Base-by-base conservation (phyloP, 2,888 invertebrate genomes). In the Urechis unicinctus region DNA sequence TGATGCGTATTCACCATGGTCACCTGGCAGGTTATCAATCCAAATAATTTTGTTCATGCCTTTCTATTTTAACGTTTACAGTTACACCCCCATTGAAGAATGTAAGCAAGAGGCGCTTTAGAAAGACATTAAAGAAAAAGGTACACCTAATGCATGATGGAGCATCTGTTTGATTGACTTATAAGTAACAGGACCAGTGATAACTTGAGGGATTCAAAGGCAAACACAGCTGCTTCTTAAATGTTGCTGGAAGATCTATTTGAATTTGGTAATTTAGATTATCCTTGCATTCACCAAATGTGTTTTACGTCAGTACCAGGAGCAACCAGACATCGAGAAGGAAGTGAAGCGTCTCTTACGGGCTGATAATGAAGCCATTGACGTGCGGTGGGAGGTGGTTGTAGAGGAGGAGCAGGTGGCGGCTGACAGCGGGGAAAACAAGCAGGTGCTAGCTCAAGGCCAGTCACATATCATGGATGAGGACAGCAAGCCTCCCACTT, bases 291-390 rank as follows among this genome's bases (percentile, higher is more conserved):
- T n/a, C n/a, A n/a, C n/a, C n/a, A n/a, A n/a, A n/a, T 42, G 1
- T 53, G 43, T 42, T 31, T 21, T 24, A 28, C 56, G 61, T 49
- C 63, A 81, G 79, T 91, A 89, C 79, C 91, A 91, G 1, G 96
- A 96, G 79, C 91, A 93, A 26, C 95, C 96, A 0, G 96, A 97
- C 81, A 93, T 96, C 62, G 97, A 98, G 74, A 95, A 95, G 75
- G 97, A 98, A 81, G 92, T 98, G 0, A 94, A 95, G 75, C 83
- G 94, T 42, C 80, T 98, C 54, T 81, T 98, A 6, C 82, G 94
- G 61, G 87, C 68, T 44, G 96, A 96, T 73, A 91, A 92, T 72
- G 95, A 96, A 75, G 95, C 96, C 3, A 69, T 72, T 21, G 71
- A 72, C 55, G 74, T 77, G 2, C 72, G 72, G 50, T 76, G 71